phyloP scores from a whole-genome alignment of 2,888 invertebrate species.

The Trachelus troglodyta region DNA sequence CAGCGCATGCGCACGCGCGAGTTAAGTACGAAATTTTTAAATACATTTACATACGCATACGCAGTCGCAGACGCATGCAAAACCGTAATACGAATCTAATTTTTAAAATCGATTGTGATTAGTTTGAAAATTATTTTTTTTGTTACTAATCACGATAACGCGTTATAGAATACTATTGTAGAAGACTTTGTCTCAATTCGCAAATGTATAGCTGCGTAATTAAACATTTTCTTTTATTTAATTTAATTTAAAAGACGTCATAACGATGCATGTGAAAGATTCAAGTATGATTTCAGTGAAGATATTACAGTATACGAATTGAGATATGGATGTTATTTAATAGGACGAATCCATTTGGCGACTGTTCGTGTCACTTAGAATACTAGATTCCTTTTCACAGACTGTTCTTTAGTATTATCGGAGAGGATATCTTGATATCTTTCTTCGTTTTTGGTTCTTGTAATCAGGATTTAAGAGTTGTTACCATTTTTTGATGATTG shows the following conservation, averaged over 20 bases:
- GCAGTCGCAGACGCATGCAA: background rate
- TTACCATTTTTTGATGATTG: background rate
- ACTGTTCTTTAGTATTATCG: background rate
- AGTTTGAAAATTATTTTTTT: background rate
- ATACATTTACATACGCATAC: background rate
- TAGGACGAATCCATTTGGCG: background rate
- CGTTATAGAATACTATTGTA: background rate
- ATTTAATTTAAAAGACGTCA: slow-evolving; percentile 14
- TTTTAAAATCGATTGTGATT: background rate
- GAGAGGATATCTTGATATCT: background rate
- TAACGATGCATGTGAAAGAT: slow-evolving; percentile 8
- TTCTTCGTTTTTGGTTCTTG: background rate
- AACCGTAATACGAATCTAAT: background rate
- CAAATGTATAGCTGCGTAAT: background rate
- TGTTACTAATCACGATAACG: background rate
- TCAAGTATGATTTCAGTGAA: background rate
- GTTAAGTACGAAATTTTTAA: background rate
- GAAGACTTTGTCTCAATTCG: background rate
- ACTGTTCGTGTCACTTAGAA: background rate
- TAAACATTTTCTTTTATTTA: background rate
- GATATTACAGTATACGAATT: background rate
- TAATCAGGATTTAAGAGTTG: background rate
- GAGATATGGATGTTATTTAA: background rate
- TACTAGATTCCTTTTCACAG: background rate
- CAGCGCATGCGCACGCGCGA: background rate